Base-by-base conservation (phyloP, 2,113 vertebrate genomes). In the Lanius ludovicianus region DNA sequence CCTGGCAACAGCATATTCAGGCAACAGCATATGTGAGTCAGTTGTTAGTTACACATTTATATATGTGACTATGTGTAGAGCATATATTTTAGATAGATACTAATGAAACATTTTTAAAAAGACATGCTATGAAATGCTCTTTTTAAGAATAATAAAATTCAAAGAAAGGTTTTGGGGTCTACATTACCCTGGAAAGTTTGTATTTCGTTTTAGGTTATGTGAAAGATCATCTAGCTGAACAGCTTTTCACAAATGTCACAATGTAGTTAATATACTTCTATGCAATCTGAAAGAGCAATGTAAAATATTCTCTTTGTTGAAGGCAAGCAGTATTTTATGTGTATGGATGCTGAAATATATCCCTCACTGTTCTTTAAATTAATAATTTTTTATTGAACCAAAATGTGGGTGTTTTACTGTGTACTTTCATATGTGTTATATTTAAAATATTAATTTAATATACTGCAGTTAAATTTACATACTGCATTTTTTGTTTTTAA, bases 1-100 rank as follows among this genome's bases (percentile, higher is more conserved):
- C 96, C 65, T 95, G 76, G 96, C 95, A 96, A 96, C 96, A 92
- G 27, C 93, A 87, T 84, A 88, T 75, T 96, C 96, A 56, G 92
- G 92, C 96, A 93, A 86, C 69, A 92, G 95, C 84, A 39, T 95
- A 77, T 93, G 85, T 90, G 95, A 92, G 84, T 90, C 92, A 71
- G 90, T 96, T 91, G 75, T 86, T 95, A 94, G 89, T 78, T 93
- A 67, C 31, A 75, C 64, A 16, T 69, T 84, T 95, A 46, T 93
- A 74, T 90, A 67, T 70, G 42, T 47, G 59, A 39, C 62, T 76
- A 13, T 64, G 71, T 49, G 46, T 53, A 57, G 35, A 52, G 49
- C 64, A 63, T 53, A 50, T 57, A 59, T 86, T 93, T 67, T 47
- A 57, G 59, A 33, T 65, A 52, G 42, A 19, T 67, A 44, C 21